These are phyloP conservation scores for Melieria picta DNA, from an alignment of 2,888 invertebrate genomes.

Conservation along the genomic window DNA sequence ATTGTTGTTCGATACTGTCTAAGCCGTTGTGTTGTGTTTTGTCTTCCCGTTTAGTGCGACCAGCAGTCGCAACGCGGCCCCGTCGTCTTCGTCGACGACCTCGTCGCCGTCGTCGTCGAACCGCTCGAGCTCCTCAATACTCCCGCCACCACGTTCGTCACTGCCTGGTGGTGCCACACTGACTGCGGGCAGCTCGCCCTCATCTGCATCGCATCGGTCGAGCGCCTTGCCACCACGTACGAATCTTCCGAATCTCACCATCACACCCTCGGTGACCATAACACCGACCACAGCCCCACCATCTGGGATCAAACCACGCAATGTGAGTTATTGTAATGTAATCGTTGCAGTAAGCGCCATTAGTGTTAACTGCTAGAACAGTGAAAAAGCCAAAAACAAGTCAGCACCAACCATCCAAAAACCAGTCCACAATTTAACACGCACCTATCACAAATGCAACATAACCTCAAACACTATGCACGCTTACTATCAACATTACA, in stretches of 20 bases:
- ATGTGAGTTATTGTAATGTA: constrained; percentile 68
- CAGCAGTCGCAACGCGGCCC: constrained; percentile 52
- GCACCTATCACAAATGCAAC: neutral
- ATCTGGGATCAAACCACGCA: constrained; percentile 66
- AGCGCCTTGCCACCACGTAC: constrained; percentile 62
- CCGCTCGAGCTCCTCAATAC: constrained; percentile 54
- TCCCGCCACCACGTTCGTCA: constrained; percentile 65
- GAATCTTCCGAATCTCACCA: constrained; percentile 67
- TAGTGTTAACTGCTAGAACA: constrained; percentile 6
- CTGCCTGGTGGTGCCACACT: constrained; percentile 73
- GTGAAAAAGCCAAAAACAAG: neutral
- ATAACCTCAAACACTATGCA: constrained; percentile 41
- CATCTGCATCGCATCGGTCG: constrained; percentile 54
- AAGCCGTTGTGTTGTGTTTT: neutral
- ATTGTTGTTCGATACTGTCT: neutral
- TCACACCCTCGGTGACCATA: constrained; percentile 79
- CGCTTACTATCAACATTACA: constrained; percentile 51
- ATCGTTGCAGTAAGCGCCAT: constrained; percentile 62
- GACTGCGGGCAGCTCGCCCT: constrained; percentile 68
- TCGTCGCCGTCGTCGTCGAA: constrained; percentile 52
- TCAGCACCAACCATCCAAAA: neutral
- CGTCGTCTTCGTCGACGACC: constrained; percentile 48
- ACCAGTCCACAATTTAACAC: neutral
- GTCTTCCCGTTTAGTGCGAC: constrained; percentile 42
- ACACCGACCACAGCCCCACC: constrained; percentile 80